Conservation (phyloP, 1,140 invertebrate species). For the Tetramorium alpestre region DNA sequence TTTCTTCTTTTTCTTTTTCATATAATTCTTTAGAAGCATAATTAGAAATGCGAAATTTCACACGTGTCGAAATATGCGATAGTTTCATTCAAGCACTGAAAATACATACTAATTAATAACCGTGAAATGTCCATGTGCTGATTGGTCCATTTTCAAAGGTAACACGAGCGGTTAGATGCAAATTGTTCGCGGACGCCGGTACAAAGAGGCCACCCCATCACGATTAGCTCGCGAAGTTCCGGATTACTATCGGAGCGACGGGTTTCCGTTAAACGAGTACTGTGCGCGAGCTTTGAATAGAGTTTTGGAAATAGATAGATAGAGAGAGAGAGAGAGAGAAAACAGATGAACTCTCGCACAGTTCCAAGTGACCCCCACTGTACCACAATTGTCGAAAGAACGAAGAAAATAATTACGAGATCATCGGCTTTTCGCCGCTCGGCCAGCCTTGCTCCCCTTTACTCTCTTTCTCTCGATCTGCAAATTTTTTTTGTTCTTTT, state of each 20-base stretch:
- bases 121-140: neutral
- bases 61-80: neutral
- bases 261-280: constrained; percentile 31
- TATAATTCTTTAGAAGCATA: neutral
- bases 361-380: neutral
- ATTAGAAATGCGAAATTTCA: neutral
- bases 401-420: constrained; percentile 40
- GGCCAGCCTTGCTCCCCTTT: neutral
- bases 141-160: constrained; percentile 43
- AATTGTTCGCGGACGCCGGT: constrained; percentile 25
- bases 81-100: neutral
- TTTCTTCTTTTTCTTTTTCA: neutral
- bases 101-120: constrained; percentile 39
- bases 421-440: constrained; percentile 4
- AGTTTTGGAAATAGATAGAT: constrained; percentile 41
- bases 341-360: neutral
- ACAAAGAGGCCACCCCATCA: constrained; percentile 10
- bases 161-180: constrained; percentile 17
- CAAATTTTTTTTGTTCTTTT: neutral
- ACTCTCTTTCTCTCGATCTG: neutral
- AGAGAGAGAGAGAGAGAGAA: neutral
- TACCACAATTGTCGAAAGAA: neutral
- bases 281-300: constrained; percentile 18
- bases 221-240: constrained; percentile 50
- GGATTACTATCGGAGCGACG: constrained; percentile 32